Conservation (phyloP, 2,888 invertebrate genomes). For the Selenia dentaria region DNA sequence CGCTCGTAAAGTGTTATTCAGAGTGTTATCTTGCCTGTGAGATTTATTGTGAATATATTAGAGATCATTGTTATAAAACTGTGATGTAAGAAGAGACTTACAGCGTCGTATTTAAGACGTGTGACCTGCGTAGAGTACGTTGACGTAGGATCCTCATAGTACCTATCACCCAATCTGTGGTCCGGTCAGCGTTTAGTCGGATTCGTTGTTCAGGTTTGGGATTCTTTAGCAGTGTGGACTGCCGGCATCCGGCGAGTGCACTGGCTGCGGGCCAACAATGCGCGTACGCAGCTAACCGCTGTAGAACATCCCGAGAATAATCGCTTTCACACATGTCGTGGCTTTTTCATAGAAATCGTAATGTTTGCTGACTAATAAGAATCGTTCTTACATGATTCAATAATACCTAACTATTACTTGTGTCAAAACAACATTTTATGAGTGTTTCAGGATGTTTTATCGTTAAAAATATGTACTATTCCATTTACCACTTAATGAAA, state of each 20-base stretch:
- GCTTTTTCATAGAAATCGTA: slow-evolving; percentile 43
- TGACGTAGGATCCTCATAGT: slow-evolving; percentile 7
- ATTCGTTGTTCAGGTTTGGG: slow-evolving; percentile 32
- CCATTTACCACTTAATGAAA: background rate
- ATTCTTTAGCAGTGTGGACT: slow-evolving; percentile 44
- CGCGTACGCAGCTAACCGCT: slow-evolving; percentile 56
- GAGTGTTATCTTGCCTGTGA: slow-evolving; percentile 14
- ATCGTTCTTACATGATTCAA: slow-evolving; percentile 28
- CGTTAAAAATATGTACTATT: slow-evolving; percentile 2
- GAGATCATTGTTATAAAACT: slow-evolving; percentile 19
- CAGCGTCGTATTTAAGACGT: slow-evolving; percentile 3
- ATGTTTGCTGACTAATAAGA: slow-evolving; percentile 38
- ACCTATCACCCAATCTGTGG: slow-evolving; percentile 13
- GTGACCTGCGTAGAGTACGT: slow-evolving; percentile 9
- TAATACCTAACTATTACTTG: background rate
- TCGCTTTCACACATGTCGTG: slow-evolving; percentile 46
- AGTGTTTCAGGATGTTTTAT: slow-evolving; percentile 6
- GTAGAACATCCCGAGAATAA: slow-evolving; percentile 58
- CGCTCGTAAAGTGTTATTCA: slow-evolving; percentile 21
- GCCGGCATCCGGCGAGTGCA: slow-evolving; percentile 67
- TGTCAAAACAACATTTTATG: slow-evolving; percentile 3
- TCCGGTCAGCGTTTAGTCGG: slow-evolving; percentile 17
- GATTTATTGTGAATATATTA: slow-evolving; percentile 16
- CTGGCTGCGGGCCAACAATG: slow-evolving; percentile 64
- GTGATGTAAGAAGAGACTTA: slow-evolving; percentile 18